Base-by-base conservation (phyloP, 2,888 invertebrate genomes). In the Drosophila stalkeri region DNA sequence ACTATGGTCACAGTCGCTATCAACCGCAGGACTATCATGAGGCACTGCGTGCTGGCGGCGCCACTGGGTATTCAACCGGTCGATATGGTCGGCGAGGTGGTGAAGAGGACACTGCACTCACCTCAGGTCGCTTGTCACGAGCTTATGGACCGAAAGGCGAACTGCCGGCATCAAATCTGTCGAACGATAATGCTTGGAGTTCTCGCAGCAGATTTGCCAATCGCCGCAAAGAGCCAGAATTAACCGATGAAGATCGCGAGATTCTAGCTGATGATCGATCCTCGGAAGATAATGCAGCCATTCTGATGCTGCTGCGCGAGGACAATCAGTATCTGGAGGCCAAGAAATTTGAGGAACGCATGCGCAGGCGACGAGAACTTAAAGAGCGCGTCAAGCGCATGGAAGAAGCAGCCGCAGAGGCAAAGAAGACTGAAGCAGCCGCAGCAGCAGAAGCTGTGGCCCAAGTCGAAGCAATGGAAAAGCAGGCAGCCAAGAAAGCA, bases 311-410 rank as follows among this genome's bases (percentile, higher is more conserved):
- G 55, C 92, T 93, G 63, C 92, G 92, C 61, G 92, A 92, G 74
- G 93, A 93, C 84, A 94, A 93, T 66, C 93, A 93, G 76, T 92
- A 88, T 31, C 44, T 94, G 84, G 75, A 93, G 94, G 91, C 94
- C 92, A 91, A 90, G 66, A 93, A 91, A 94, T 72, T 94, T 55
- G 94, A 94, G 79, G 97, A 97, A 80, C 94, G 97, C 51, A 97
- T 97, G 91, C 96, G 96, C 12, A 95, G 96, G 84, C 95, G 97
- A 43, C 97, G 97, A 89, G 97, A 96, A 86, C 94, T 97, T 14
- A 97, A 96, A 91, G 97, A 97, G 91, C 94, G 97, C 69, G 94
- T 96, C 94, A 97, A 97, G 92, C 97, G 97, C 92, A 96, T 96
- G 37, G 96, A 96, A 52, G 93, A 97, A 78, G 63, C 54, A 8